These are phyloP conservation scores for Drosophila peninsularis DNA, from an alignment of 2,888 invertebrate species.

Conservation along the genomic window DNA sequence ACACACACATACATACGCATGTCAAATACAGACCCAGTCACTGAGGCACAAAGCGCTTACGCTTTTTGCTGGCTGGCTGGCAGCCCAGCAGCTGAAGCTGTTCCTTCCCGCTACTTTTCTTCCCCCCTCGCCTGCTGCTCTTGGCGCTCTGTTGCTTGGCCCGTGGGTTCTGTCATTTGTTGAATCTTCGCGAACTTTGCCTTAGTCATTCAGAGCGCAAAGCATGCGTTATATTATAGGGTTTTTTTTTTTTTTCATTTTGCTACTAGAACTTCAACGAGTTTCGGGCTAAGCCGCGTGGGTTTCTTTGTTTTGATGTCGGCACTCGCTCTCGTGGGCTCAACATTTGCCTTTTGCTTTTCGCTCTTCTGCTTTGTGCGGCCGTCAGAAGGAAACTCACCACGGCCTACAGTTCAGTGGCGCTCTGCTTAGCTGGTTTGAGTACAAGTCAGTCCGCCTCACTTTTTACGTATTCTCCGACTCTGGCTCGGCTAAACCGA, in stretches of 20 bases:
- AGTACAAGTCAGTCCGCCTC: conserved; percentile 22
- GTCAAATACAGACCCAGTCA: conserved; percentile 64
- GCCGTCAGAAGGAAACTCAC: conserved; percentile 56
- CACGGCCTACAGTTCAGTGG: conserved; percentile 49
- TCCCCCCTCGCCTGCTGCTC: not conserved
- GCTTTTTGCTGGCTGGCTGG: conserved; percentile 64
- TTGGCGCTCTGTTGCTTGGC: conserved; percentile 57
- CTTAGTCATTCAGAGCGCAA: conserved; percentile 65
- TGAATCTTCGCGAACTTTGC: conserved; percentile 70
- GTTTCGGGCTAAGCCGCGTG: conserved; percentile 54
- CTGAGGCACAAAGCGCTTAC: conserved; percentile 72
- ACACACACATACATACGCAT: conserved; percentile 32
- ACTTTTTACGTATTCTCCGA: conserved; percentile 2
- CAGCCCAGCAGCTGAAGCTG: conserved; percentile 42
- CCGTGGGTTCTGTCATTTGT: conserved; percentile 76
- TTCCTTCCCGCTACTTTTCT: conserved; percentile 2
- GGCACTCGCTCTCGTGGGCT: conserved; percentile 55
- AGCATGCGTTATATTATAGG: conserved; percentile 44
- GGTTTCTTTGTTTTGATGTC: conserved; percentile 74
- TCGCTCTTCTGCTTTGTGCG: conserved; percentile 15
- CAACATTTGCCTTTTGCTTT: conserved; percentile 17
- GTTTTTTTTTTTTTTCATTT: conserved; percentile 7
- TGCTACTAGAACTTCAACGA: conserved; percentile 49
- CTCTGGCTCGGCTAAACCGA: conserved; percentile 3
- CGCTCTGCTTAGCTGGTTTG: conserved; percentile 27